Evolutionary conservation across 1,140 invertebrate genomes (phyloP).

Genomic region (Homarus americanus): DNA sequence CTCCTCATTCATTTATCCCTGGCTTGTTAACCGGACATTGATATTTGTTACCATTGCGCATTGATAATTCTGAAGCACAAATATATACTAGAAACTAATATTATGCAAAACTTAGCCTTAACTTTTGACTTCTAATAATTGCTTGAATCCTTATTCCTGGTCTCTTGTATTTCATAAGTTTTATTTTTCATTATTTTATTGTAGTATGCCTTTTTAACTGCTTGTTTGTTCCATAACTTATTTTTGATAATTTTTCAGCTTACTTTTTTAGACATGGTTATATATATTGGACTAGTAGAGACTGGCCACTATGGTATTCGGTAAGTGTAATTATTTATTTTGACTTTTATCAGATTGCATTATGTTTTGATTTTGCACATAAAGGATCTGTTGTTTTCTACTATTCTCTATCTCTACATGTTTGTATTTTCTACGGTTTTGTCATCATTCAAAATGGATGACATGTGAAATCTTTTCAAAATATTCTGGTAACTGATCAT

Average conservation of each 20-base stretch:
- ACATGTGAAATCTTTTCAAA: too few relatives aligned
- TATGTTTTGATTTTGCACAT: background rate
- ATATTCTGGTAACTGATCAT: too few relatives aligned
- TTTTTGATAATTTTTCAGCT: constrained; percentile 76
- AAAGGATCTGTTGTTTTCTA: too few relatives aligned
- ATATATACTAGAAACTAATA: background rate
- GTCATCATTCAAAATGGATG: too few relatives aligned
- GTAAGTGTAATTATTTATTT: constrained; percentile 47
- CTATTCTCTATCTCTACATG: too few relatives aligned
- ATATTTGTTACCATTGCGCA: too few relatives aligned
- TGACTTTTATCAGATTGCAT: background rate
- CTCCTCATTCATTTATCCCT: too few relatives aligned
- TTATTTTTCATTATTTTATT: constrained; percentile 1
- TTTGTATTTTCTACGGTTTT: too few relatives aligned
- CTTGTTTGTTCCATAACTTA: constrained; percentile 22
- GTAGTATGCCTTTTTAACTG: background rate
- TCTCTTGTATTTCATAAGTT: background rate
- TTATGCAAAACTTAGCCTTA: background rate
- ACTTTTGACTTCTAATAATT: background rate
- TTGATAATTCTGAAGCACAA: background rate
- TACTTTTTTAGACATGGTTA: constrained; percentile 79
- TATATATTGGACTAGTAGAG: constrained; percentile 77
- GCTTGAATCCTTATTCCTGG: background rate
- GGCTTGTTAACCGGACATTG: too few relatives aligned
- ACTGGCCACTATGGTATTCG: constrained; percentile 74